Conservation (phyloP, 2,797 vertebrate species). For the Dryobates pubescens region DNA sequence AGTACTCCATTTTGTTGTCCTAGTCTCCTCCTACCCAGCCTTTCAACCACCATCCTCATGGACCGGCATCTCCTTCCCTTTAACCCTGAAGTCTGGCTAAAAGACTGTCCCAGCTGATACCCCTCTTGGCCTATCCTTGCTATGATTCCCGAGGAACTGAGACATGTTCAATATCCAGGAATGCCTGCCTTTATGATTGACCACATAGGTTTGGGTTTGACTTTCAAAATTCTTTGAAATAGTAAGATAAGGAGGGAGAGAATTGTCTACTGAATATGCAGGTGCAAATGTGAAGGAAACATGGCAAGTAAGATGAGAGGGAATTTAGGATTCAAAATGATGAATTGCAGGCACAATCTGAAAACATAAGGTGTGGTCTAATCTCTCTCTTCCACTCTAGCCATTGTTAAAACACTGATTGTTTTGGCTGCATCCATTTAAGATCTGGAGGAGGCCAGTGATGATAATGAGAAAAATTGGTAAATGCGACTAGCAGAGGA, state of each 20-base stretch:
- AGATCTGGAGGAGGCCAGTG: not conserved
- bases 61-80: slow-evolving; percentile 30
- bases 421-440: not conserved
- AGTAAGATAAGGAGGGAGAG: not conserved
- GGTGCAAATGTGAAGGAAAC: not conserved
- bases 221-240: not conserved
- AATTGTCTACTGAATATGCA: not conserved
- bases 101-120: not conserved
- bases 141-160: slow-evolving; percentile 57
- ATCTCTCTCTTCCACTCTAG: not conserved
- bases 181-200: not conserved
- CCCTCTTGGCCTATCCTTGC: slow-evolving; percentile 3
- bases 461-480: not conserved
- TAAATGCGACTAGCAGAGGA: not conserved
- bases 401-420: not conserved
- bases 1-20: not conserved
- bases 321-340: not conserved
- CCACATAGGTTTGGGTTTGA: not conserved
- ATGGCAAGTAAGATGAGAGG: not conserved
- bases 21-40: not conserved
- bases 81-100: slow-evolving; percentile 30
- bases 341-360: not conserved
- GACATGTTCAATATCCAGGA: not conserved
- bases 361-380: not conserved
- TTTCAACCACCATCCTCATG: not conserved